Conservation (phyloP, 2,797 vertebrate genomes). For the Antrozous pallidus region DNA sequence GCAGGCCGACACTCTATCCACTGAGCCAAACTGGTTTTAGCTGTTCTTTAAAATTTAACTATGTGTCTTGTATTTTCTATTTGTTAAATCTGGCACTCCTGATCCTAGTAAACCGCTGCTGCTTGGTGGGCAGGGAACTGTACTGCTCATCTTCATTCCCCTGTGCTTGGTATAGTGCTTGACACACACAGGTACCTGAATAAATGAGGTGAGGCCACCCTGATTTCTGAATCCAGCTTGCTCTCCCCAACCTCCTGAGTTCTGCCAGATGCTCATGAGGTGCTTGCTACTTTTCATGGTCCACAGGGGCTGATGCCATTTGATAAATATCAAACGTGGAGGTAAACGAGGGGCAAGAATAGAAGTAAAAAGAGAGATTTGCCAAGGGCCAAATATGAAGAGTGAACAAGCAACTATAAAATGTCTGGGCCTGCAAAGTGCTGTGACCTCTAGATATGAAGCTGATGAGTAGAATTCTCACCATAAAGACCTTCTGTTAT, state of each 20-base stretch:
- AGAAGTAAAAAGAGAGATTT: neutral
- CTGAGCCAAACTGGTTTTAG: no score
- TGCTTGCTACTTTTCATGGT: neutral
- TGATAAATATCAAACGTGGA: neutral
- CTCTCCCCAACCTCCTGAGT: neutral
- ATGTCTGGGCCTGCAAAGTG: neutral
- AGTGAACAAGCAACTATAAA: neutral
- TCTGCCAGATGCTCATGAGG: neutral
- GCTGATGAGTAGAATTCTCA: neutral
- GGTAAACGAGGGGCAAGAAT: neutral
- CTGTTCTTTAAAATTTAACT: constrained; percentile 9
- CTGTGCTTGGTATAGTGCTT: neutral
- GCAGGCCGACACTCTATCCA: no score
- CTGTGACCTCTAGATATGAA: neutral
- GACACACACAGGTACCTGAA: neutral
- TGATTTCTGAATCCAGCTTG: neutral
- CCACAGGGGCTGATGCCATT: neutral
- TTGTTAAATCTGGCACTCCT: neutral
- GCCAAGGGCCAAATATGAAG: neutral
- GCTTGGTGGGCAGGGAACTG: neutral
- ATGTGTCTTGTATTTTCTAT: neutral
- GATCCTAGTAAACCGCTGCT: neutral
- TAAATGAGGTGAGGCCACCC: neutral
- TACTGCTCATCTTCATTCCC: neutral
- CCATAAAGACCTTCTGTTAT: no score